phyloP scores from a whole-genome alignment of 2,797 vertebrate genomes.

The Psittacula derbiana region DNA sequence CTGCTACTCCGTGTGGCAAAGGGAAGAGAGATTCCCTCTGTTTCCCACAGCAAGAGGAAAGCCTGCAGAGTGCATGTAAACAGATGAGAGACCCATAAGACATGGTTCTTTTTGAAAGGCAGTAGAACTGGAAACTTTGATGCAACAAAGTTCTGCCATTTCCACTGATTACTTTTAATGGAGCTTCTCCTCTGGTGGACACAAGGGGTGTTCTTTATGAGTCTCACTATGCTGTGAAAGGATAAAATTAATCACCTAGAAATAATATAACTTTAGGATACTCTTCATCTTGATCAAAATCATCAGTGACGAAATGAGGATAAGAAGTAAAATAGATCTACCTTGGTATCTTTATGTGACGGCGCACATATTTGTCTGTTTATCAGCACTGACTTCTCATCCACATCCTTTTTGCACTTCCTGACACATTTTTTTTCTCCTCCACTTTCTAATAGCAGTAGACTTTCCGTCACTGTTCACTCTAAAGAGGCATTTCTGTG shows the following conservation, averaged over 20 bases:
- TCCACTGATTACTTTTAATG: neutral
- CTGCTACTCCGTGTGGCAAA: conserved; percentile 43
- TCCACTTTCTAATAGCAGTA: neutral
- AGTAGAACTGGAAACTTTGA: neutral
- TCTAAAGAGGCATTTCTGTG: neutral
- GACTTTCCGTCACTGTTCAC: neutral
- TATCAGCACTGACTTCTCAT: neutral
- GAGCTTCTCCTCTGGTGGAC: neutral
- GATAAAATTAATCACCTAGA: neutral
- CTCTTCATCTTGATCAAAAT: neutral
- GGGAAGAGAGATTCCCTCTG: neutral
- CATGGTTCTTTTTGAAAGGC: neutral
- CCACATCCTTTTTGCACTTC: neutral
- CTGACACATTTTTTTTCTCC: neutral
- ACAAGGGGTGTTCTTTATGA: neutral
- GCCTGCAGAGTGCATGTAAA: conserved; percentile 1
- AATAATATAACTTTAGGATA: neutral
- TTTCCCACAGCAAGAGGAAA: conserved; percentile 2
- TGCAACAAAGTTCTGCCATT: neutral
- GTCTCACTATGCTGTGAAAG: neutral
- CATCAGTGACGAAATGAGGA: neutral
- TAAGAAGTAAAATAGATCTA: neutral
- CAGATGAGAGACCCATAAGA: neutral
- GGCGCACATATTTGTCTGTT: neutral
- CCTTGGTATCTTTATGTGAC: neutral